Base-by-base conservation (phyloP, 2,113 vertebrate genomes). In the Monopterus albus region DNA sequence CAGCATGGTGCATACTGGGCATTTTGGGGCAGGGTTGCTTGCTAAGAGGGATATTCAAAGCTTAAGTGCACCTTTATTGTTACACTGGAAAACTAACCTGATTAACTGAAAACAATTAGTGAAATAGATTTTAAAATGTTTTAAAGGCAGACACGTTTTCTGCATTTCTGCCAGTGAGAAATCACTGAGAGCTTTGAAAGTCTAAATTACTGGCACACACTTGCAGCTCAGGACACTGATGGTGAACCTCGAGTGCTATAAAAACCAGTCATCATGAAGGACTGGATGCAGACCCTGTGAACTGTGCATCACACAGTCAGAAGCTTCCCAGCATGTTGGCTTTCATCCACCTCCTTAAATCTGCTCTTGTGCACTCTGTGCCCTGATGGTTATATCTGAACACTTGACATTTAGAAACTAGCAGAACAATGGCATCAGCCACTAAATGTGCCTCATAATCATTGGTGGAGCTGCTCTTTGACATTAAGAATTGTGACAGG, bases 331-430 rank as follows among this genome's bases (percentile, higher is more conserved):
- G 38, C 23, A 12, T 46, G 17, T 21, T 50, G 13, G 25, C 26
- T 39, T 43, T 57, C 21, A 36, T 39, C 9, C 29, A 6, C 8
- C 36, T 18, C 26, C 5, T 39, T 26, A 29, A 59, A 43, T 23
- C n/a, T 33, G 33, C 31, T 31, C 31, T 36, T 7, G 35, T 43
- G 33, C 56, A 42, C 28, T 55, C 38, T 13, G 47, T 33, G 26
- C 53, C 63, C 17, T n/a, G 0, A 43, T 4, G 47, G 23, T 56
- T 57, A 40, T 29, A 46, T 59, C 31, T 33, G 47, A 5, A 28
- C 70, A 14, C 50, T 58, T 67, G 69, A 68, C 64, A 80, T 80
- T 75, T 72, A 51, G 33, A 53, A 73, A 79, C 57, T 0, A 43
- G 50, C 28, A 58, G 15, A 71, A 53, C 64, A 70, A 58, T 14